Base-by-base conservation (phyloP, 2,797 vertebrate species). In the Salmo trutta region DNA sequence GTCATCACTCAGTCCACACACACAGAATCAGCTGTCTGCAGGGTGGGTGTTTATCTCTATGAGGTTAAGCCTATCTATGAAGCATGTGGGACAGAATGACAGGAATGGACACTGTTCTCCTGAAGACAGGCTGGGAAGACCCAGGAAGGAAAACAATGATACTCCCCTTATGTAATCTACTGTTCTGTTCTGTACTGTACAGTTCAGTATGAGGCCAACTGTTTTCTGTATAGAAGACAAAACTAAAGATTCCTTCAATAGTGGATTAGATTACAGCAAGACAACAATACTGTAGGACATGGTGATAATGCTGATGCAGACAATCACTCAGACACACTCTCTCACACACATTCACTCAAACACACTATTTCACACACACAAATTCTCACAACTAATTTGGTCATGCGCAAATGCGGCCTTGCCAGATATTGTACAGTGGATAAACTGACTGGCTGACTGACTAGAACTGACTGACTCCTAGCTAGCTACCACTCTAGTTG, bases 71-170 rank as follows among this genome's bases (percentile, higher is more conserved):
- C 54, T 62, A 82, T 86, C 75, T 73, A n/a, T 79, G 59, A 59
- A 7, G 36, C 66, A 82, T 78, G 66, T 65, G 69, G 76, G 76
- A 79, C 52, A 73, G 65, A 80, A 36, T 54, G 76, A 80, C 79
- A 77, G 74, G 64, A 82, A 81, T 76, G 80, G 52, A 70, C 56
- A 16, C n/a, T 33, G 47, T 29, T 77, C 71, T 78, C 74, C 76
- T 54, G 70, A 24, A 15, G 27, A 31, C 8, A 29, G 62, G 24
- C 21, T 24, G 24, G 8, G 24, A 27, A 53, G 73, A 76, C 79
- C 59, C 79, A 15, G 68, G 14, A 70, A 17, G 19, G 15, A 78
- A 71, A 65, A 70, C 10, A 62, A 67, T 24, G 54, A 64, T 51
- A 15, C 67, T 47, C 54, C 33, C 3, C 7, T 62, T 64, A 51